phyloP scores from a whole-genome alignment of 1,140 invertebrate genomes.

The Pogonomyrmex barbatus region DNA sequence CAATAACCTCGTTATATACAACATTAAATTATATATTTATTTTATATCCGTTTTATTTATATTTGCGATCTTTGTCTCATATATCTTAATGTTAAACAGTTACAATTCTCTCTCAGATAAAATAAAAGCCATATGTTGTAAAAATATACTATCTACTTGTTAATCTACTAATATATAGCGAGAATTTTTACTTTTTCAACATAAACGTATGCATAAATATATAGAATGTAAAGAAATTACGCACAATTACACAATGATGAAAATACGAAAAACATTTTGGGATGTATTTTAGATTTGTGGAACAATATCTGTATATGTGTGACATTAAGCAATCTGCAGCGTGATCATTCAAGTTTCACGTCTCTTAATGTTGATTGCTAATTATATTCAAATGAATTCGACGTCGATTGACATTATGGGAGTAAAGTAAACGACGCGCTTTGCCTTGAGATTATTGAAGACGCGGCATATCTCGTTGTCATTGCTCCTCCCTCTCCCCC shows the following conservation, averaged over 20 bases:
- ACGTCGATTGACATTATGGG: constrained; percentile 32
- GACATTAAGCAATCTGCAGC: not conserved
- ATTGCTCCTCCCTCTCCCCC: not conserved
- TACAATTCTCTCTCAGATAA: not conserved
- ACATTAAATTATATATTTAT: not conserved
- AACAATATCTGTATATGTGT: too few species aligned
- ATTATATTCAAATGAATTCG: constrained; percentile 27
- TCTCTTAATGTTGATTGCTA: constrained; percentile 10
- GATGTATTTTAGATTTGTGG: not conserved
- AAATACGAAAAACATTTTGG: not conserved
- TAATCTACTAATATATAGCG: not conserved
- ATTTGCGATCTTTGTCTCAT: not conserved
- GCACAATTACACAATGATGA: not conserved
- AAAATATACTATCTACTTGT: not conserved
- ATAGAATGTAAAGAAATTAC: not conserved
- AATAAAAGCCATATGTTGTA: not conserved
- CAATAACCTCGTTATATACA: not conserved
- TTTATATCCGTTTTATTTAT: not conserved
- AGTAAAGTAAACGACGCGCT: constrained; percentile 26
- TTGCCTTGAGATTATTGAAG: constrained; percentile 8
- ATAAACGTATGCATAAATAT: not conserved
- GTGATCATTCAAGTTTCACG: constrained; percentile 9
- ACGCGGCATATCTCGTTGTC: not conserved
- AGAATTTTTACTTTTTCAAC: not conserved
- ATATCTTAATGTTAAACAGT: not conserved